Evolutionary conservation across 1,140 invertebrate species (phyloP).

Genomic region (Camponotus vicinus): DNA sequence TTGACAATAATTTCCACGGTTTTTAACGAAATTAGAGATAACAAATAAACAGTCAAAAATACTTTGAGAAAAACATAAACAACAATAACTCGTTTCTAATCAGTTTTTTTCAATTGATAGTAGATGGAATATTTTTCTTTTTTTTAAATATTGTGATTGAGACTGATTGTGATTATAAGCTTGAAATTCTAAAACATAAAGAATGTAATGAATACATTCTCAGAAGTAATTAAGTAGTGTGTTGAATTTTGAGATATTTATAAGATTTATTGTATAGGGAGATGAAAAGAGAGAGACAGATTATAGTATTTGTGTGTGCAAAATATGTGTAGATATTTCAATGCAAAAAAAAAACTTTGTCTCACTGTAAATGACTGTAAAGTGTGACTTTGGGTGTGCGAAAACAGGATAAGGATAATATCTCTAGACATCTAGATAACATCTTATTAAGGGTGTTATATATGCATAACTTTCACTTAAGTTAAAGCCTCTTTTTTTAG

Average conservation of each 20-base stretch:
- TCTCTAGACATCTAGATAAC: slow-evolving; percentile 4
- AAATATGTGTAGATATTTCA: slow-evolving; percentile 43
- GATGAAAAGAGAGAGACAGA: slow-evolving; percentile 8
- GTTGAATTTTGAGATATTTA: slow-evolving; percentile 77
- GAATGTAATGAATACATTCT: slow-evolving; percentile 41
- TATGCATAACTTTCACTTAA: slow-evolving; percentile 54
- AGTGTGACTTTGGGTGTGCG: slow-evolving; percentile 3
- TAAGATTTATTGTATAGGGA: slow-evolving; percentile 60
- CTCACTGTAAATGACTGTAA: slow-evolving; percentile 9
- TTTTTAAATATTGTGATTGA: slow-evolving; percentile 9
- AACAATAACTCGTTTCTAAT: slow-evolving; percentile 22
- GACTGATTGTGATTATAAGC: slow-evolving; percentile 36
- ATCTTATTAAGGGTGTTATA: slow-evolving; percentile 4
- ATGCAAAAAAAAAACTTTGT: slow-evolving; percentile 14
- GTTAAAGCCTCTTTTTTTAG: slow-evolving; percentile 63
- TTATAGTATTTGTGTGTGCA: slow-evolving; percentile 38
- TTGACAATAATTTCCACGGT: slow-evolving; percentile 32
- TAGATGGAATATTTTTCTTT: slow-evolving; percentile 5
- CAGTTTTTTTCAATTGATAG: neutral
- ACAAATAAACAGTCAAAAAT: neutral
- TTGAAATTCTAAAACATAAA: slow-evolving; percentile 46
- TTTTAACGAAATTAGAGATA: slow-evolving; percentile 44
- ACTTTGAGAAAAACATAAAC: neutral
- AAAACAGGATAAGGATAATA: neutral
- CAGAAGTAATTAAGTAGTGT: slow-evolving; percentile 56